These are phyloP conservation scores for Cercopithecus neglectus DNA, from an alignment of 2,797 vertebrate species.

Conservation along the genomic window DNA sequence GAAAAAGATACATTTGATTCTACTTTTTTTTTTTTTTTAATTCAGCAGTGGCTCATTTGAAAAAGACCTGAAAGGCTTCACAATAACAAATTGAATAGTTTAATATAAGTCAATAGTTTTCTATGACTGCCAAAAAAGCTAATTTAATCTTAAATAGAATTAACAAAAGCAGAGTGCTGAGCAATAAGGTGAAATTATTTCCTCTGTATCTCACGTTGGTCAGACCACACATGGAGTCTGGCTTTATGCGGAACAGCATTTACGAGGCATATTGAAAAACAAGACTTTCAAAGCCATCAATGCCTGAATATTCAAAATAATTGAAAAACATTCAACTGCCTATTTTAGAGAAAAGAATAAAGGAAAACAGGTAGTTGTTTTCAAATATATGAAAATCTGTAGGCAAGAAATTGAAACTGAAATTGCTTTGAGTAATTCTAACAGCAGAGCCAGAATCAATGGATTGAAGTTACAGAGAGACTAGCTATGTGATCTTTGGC, in stretches of 20 bases:
- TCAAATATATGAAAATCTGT: background rate
- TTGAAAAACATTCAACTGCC: background rate
- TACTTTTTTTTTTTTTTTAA: background rate
- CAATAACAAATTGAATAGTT: constrained; percentile 23
- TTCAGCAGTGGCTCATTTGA: background rate
- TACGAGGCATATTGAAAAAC: background rate
- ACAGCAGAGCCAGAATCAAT: background rate
- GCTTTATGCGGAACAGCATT: background rate
- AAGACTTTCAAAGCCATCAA: background rate
- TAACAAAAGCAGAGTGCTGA: background rate
- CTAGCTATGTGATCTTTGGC: background rate
- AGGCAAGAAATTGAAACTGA: background rate
- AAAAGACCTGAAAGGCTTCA: background rate
- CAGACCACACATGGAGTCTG: background rate
- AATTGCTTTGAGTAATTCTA: background rate
- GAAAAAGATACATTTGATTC: background rate
- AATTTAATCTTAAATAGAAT: constrained; percentile 27
- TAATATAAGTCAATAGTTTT: background rate
- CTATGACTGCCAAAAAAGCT: background rate
- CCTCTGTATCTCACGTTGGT: background rate
- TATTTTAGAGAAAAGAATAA: background rate
- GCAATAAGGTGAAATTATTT: background rate
- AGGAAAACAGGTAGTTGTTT: background rate
- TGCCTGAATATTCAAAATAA: background rate
- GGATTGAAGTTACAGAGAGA: background rate